Evolutionary conservation across 2,888 invertebrate species (phyloP).

Genomic region (Encarsia formosa): DNA sequence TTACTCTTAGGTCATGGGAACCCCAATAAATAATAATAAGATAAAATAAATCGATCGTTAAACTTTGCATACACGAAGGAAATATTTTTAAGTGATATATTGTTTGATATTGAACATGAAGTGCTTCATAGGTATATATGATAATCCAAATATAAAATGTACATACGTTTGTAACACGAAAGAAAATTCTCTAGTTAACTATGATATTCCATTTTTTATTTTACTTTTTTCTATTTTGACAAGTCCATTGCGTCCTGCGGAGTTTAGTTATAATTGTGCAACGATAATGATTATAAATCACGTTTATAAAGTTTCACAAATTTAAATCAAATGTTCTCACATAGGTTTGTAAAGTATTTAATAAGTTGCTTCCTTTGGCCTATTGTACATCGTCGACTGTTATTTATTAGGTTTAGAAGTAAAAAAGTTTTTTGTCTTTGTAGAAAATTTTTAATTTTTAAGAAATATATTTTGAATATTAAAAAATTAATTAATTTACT

Average conservation of each 20-base stretch:
- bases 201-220: slow-evolving; percentile 20
- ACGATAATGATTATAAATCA: slow-evolving; percentile 9
- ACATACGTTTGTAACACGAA: slow-evolving; percentile 26
- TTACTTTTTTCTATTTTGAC: slow-evolving; percentile 8
- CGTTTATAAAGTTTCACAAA: slow-evolving; percentile 9
- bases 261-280: slow-evolving; percentile 18
- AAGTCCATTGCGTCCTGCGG: slow-evolving; percentile 5
- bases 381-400: slow-evolving; percentile 13
- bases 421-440: no score
- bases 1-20: slow-evolving; percentile 6
- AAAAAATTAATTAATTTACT: no score
- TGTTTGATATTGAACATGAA: slow-evolving; percentile 30
- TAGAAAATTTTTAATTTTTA: no score
- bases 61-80: slow-evolving; percentile 26
- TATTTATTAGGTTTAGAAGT: no score
- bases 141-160: slow-evolving; percentile 24
- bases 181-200: slow-evolving; percentile 27
- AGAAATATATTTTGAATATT: no score
- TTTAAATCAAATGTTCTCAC: slow-evolving; percentile 11
- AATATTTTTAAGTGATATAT: slow-evolving; percentile 31
- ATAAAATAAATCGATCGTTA: slow-evolving; percentile 27
- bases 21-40: slow-evolving; percentile 9
- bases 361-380: slow-evolving; percentile 12
- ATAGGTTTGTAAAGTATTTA: slow-evolving; percentile 17
- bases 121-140: slow-evolving; percentile 27